Evolutionary conservation across 2,888 invertebrate species (phyloP).

Genomic region (Tenthredo distinguenda): DNA sequence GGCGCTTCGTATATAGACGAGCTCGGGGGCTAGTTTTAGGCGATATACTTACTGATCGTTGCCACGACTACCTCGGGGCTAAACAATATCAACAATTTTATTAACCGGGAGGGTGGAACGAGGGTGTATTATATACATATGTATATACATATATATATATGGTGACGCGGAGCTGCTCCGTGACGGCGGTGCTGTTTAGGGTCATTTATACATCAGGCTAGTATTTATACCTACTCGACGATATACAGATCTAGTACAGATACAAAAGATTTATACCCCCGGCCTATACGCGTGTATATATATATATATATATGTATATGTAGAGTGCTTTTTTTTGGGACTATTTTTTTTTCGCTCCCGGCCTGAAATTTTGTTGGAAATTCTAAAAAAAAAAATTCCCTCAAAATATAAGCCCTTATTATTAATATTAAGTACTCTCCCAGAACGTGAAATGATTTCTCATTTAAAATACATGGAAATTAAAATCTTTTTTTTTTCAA

Average conservation of each 20-base stretch:
- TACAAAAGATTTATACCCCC: too few relatives aligned
- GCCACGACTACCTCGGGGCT: slow-evolving; percentile 35
- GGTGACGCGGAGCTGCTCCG: slow-evolving; percentile 10
- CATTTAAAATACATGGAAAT: too few relatives aligned
- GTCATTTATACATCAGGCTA: neutral
- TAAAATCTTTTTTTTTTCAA: too few relatives aligned
- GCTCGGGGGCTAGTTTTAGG: neutral
- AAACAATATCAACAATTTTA: slow-evolving; percentile 41
- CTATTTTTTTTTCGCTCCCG: too few relatives aligned
- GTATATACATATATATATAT: too few relatives aligned
- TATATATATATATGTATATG: too few relatives aligned
- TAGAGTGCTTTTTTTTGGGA: too few relatives aligned
- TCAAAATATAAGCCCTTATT: neutral
- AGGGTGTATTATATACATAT: neutral
- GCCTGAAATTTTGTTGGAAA: too few relatives aligned
- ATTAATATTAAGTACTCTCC: too few relatives aligned
- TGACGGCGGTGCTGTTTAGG: slow-evolving; percentile 20
- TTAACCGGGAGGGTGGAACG: neutral
- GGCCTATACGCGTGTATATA: neutral
- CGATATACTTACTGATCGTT: slow-evolving; percentile 14
- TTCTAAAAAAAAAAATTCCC: too few relatives aligned
- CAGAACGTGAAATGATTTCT: too few relatives aligned
- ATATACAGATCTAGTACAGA: neutral
- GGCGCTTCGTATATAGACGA: neutral
- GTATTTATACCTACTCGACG: neutral